Conservation (phyloP, 2,888 invertebrate species). For the Eucera pruinosa region DNA sequence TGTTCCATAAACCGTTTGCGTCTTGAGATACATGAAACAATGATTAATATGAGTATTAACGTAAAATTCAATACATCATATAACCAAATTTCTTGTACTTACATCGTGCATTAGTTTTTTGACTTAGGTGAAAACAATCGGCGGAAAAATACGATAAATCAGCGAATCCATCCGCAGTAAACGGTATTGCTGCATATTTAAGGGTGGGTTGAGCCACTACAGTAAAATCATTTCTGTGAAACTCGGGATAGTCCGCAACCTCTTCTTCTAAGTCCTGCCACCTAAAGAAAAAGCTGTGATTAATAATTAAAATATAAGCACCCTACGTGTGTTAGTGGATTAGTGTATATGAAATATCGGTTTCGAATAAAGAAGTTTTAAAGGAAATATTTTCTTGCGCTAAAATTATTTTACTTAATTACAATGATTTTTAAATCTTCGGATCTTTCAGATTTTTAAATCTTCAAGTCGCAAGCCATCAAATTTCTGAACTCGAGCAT, state of each 20-base stretch:
- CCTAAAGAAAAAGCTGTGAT: constrained; percentile 62
- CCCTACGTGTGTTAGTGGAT: no score
- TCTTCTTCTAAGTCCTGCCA: constrained; percentile 86
- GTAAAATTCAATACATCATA: background rate
- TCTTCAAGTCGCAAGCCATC: no score
- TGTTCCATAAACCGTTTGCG: constrained; percentile 87
- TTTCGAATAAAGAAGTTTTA: no score
- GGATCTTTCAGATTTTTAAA: no score
- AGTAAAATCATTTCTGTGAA: constrained; percentile 86
- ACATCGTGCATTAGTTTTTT: constrained; percentile 87
- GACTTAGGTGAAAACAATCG: constrained; percentile 89
- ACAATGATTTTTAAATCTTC: no score
- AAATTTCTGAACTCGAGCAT: no score
- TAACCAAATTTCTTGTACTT: constrained; percentile 65
- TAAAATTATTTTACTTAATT: no score
- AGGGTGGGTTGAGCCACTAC: constrained; percentile 86
- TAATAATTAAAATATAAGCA: no score
- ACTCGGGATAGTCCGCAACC: constrained; percentile 84
- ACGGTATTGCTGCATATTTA: constrained; percentile 83
- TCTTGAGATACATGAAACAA: constrained; percentile 76
- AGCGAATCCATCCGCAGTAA: constrained; percentile 79
- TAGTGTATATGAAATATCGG: no score
- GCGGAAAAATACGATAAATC: constrained; percentile 86
- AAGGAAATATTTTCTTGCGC: no score
- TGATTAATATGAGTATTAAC: background rate